Percentiles rank a stretch among this genome's conserved stretches.
Evolutionary conservation across 2,888 invertebrate genomes (phyloP).

Genomic region (Cerceris rybyensis): DNA sequence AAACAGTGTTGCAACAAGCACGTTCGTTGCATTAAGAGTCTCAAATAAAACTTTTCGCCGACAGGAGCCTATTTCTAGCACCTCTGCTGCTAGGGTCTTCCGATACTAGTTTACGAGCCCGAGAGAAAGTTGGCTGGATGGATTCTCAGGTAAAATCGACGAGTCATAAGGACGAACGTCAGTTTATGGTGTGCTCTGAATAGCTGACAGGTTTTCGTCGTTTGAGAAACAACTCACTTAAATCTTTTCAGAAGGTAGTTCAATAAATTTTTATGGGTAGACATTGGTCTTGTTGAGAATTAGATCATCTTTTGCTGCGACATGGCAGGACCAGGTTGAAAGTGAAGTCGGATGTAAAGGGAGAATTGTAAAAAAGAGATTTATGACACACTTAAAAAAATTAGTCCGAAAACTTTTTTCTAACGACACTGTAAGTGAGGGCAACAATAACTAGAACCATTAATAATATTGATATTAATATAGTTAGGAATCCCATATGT

Average conservation of each 20-base stretch:
- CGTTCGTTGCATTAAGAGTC: conserved; percentile 16
- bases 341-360: too few species aligned
- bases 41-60: conserved; percentile 56
- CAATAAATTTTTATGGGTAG: background rate
- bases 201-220: background rate
- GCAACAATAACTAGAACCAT: too few species aligned
- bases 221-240: background rate
- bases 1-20: conserved; percentile 52
- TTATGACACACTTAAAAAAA: too few species aligned
- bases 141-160: conserved; percentile 39
- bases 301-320: too few species aligned
- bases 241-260: conserved; percentile 4
- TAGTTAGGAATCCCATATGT: too few species aligned
- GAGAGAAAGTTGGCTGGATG: conserved; percentile 24
- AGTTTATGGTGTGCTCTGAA: conserved; percentile 13
- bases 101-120: conserved; percentile 26
- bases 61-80: conserved; percentile 23
- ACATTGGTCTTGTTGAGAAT: too few species aligned
- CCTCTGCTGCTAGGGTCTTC: conserved; percentile 22
- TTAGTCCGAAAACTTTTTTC: too few species aligned
- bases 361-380: too few species aligned
- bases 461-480: too few species aligned
- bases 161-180: conserved; percentile 1
- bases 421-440: too few species aligned
- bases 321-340: too few species aligned